Percentiles rank a stretch among this genome's conserved stretches.
These are phyloP conservation scores for Polia nebulosa DNA, from an alignment of 2,888 invertebrate species.

Conservation along the genomic window DNA sequence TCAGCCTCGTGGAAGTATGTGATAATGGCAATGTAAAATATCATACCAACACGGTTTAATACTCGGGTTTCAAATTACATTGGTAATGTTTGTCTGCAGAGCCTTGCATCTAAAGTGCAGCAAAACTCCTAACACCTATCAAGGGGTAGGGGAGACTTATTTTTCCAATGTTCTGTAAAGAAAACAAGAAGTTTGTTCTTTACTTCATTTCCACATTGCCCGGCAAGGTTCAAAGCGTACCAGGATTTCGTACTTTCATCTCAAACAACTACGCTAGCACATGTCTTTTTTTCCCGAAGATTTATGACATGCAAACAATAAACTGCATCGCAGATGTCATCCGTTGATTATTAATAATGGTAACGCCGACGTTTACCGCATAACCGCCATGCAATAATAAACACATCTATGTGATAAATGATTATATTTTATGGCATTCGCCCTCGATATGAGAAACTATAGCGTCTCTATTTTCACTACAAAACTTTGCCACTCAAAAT, in stretches of 20 bases:
- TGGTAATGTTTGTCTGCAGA: too few species aligned
- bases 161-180: too few species aligned
- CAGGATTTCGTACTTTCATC: constrained; percentile 41
- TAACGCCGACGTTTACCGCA: constrained; percentile 88
- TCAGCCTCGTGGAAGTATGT: background rate
- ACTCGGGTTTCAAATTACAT: too few species aligned
- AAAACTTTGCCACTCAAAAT: constrained; percentile 67
- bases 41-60: too few species aligned
- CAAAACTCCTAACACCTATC: too few species aligned
- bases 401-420: constrained; percentile 89
- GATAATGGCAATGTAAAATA: background rate
- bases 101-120: too few species aligned
- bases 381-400: constrained; percentile 87
- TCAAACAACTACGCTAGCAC: constrained; percentile 69
- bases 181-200: background rate
- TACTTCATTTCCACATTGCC: background rate
- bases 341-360: constrained; percentile 84
- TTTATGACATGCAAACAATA: constrained; percentile 76
- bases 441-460: constrained; percentile 84
- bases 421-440: constrained; percentile 88
- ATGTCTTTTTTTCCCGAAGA: constrained; percentile 70
- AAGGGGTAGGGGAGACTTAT: too few species aligned
- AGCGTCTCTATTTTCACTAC: constrained; percentile 82
- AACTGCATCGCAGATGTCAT: constrained; percentile 85
- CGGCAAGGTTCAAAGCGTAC: constrained; percentile 29